Conservation (phyloP, 2,113 vertebrate genomes). For the Erythrocebus patas region DNA sequence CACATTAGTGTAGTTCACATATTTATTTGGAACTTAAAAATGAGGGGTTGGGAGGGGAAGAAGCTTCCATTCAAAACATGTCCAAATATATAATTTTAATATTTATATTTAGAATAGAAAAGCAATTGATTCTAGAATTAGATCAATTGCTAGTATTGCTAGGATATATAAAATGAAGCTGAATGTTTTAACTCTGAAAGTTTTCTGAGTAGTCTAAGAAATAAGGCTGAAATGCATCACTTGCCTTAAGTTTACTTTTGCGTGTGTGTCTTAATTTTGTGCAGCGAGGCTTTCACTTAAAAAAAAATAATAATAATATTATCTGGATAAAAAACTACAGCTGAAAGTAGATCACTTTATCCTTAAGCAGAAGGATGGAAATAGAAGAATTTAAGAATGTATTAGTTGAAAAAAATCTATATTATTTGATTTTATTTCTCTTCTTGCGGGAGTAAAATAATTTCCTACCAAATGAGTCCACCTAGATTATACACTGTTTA, state of each 20-base stretch:
- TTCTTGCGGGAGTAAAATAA: background rate
- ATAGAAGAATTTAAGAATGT: conserved; percentile 10
- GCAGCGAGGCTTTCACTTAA: background rate
- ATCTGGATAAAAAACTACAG: background rate
- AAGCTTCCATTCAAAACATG: background rate
- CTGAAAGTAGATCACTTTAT: background rate
- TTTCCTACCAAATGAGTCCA: background rate
- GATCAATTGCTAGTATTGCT: background rate
- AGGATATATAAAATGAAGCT: background rate
- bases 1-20: background rate
- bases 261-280: background rate
- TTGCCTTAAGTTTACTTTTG: background rate
- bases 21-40: background rate
- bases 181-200: background rate
- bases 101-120: background rate
- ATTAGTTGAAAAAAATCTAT: background rate
- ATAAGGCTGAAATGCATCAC: background rate
- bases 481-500: background rate
- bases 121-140: background rate
- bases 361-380: background rate
- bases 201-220: background rate
- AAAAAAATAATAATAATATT: background rate
- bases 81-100: background rate
- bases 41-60: background rate
- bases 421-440: conserved; percentile 1